Conservation (phyloP, 35 echinoderm and acorn worm species). For the Amphiura filiformis region DNA sequence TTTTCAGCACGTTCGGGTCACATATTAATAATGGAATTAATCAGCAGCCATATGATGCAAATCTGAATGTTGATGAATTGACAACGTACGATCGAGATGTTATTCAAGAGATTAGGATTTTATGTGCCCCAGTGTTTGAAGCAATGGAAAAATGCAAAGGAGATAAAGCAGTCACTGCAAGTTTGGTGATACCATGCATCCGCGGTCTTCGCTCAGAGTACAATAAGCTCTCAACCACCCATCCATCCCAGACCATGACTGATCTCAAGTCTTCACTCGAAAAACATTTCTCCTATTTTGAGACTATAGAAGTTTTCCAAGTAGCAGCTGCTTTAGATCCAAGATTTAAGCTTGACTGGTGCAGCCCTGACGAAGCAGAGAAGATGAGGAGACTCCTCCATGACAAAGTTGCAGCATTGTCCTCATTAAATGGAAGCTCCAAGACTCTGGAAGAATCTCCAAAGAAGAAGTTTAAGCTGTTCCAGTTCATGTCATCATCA, state of each 20-base stretch:
- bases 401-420: constrained; percentile 1
- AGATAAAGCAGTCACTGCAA: constrained; percentile 20
- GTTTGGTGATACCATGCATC: constrained; percentile 43
- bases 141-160: constrained; percentile 23
- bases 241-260: neutral
- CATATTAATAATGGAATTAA: too few relatives aligned
- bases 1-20: too few relatives aligned
- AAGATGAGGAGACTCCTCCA: neutral
- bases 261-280: constrained; percentile 17
- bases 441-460: neutral
- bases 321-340: constrained; percentile 30
- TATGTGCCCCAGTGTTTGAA: too few relatives aligned
- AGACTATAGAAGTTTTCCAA: constrained; percentile 20
- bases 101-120: too few relatives aligned
- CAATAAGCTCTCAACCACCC: neutral
- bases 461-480: constrained; percentile 28
- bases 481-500: constrained; percentile 18
- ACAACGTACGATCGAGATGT: too few relatives aligned
- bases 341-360: constrained; percentile 40
- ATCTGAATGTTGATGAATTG: too few relatives aligned
- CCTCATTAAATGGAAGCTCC: neutral
- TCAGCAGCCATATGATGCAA: too few relatives aligned
- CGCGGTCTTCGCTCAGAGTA: constrained; percentile 21
- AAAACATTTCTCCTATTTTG: constrained; percentile 20
- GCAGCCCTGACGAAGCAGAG: constrained; percentile 11